Base-by-base conservation (phyloP, 2,113 vertebrate genomes). In the Ascaphus truei region DNA sequence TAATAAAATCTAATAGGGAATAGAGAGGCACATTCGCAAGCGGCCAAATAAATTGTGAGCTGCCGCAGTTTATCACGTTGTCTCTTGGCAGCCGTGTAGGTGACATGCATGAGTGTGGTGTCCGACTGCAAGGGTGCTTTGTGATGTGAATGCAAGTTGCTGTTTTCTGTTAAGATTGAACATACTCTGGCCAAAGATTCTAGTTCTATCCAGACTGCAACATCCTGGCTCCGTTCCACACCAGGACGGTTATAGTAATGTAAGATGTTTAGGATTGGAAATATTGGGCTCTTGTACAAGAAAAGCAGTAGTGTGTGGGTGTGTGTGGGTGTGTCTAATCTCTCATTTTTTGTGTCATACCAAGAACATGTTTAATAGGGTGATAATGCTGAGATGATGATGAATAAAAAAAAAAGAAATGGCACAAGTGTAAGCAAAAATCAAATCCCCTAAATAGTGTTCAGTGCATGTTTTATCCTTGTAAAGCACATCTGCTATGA, bases 91-190 rank as follows among this genome's bases (percentile, higher is more conserved):
- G 15, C 1, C 6, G 4, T 45, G 4, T 1, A n/a, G 0, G 0
- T 33, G 4, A 2, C 55, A 56, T 6, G 16, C 55, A 15, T 15
- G 4, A 0, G 3, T 0, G 2, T 23, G 2, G 22, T 5, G 22
- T 27, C 2, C 1, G 9, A 53, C 37, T 1, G 12, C 59, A 20
- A 22, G 37, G 55, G 10, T 16, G 68, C 69, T 58, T 15, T 16
- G 12, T n/a, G 43, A 65, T 11, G 1, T 7, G 33, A 11, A 13
- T 13, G 16, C 20, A 20, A 18, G 22, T n/a, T 25, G n/a, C 16
- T 50, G 26, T 43, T 72, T 62, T 36, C 60, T 1, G 13, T 12
- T 39, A 52, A 75, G 59, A 43, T 66, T 13, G n/a, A n/a, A n/a
- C n/a, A 67, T 30, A 71, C n/a, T 22, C 3, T 53, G 6, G 11